These are phyloP conservation scores for Lutjanus campechanus DNA, from an alignment of 2,797 vertebrate species.

Conservation along the genomic window DNA sequence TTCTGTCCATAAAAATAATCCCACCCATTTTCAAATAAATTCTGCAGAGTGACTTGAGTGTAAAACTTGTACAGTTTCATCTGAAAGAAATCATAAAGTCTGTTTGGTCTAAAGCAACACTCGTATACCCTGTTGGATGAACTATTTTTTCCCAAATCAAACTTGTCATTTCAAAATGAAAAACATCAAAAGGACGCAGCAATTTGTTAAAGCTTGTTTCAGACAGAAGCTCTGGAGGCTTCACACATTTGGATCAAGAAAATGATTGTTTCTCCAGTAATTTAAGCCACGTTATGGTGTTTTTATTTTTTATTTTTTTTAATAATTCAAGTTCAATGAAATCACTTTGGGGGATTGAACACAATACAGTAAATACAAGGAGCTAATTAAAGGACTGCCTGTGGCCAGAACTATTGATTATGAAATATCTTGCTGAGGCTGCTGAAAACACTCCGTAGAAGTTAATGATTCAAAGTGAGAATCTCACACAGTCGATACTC, in stretches of 20 bases:
- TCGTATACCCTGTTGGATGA: no score
- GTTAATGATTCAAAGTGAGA: conserved; percentile 25
- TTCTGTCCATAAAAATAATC: no score
- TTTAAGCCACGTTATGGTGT: neutral
- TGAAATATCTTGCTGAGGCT: conserved; percentile 10
- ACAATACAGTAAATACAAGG: conserved; percentile 13
- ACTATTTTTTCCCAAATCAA: neutral
- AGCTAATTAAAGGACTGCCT: conserved; percentile 47
- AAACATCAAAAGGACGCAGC: neutral
- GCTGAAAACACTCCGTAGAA: conserved; percentile 19
- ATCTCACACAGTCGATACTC: neutral
- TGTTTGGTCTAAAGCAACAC: no score
- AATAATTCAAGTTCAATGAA: neutral
- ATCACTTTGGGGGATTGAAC: neutral
- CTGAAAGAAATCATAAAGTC: no score
- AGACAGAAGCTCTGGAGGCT: neutral
- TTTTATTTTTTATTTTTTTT: neutral
- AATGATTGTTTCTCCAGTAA: neutral
- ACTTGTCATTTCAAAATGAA: no score
- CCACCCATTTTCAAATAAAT: no score
- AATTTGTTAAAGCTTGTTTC: neutral
- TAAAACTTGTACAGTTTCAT: no score
- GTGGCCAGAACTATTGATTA: conserved; percentile 25
- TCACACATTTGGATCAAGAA: neutral
- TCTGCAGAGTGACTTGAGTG: no score